Percentiles rank a stretch among this genome's conserved stretches.
Conservation (phyloP, 2,113 vertebrate genomes). For the Anoplopoma fimbria region DNA sequence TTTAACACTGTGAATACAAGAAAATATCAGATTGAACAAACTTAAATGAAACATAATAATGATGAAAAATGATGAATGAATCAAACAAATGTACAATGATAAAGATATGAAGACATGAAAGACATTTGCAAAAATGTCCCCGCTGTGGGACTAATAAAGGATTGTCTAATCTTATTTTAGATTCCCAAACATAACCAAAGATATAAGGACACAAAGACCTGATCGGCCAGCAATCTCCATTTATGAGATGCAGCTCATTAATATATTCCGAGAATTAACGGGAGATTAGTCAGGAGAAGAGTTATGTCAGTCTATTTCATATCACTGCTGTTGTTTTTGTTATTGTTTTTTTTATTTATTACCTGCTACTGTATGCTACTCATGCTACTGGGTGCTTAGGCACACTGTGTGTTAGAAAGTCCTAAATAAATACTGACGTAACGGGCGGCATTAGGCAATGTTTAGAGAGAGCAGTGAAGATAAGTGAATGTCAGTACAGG, state of each 20-base stretch:
- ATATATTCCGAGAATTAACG: neutral
- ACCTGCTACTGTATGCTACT: neutral
- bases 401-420: neutral
- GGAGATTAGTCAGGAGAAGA: neutral
- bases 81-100: neutral
- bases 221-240: neutral
- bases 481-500: neutral
- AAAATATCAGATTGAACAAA: neutral
- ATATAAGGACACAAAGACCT: neutral
- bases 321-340: neutral
- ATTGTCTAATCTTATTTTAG: no score
- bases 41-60: neutral
- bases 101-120: neutral
- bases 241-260: neutral
- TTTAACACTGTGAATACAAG: no score
- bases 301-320: neutral
- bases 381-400: neutral
- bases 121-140: no score
- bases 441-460: conserved; percentile 13
- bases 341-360: neutral
- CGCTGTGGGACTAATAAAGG: no score
- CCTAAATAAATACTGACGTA: conserved; percentile 15
- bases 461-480: neutral
- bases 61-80: no score
- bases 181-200: neutral